Evolutionary conservation across 1,140 invertebrate genomes (phyloP).

Genomic region (Saccostrea echinata): DNA sequence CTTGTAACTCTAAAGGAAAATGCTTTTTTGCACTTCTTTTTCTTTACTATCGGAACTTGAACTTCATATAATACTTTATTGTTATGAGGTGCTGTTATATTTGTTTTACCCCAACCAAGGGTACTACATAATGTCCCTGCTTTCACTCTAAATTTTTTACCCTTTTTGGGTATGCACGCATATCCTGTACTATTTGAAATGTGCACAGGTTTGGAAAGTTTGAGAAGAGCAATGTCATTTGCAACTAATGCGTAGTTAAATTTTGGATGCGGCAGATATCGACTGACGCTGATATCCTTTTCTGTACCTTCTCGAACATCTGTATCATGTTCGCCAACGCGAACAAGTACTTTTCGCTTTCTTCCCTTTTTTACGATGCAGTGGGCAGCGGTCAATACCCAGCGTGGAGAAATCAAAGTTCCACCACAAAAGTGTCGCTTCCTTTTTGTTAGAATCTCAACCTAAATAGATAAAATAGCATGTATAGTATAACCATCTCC

Average conservation of each 20-base stretch:
- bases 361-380: constrained; percentile 85
- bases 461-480: constrained; percentile 81
- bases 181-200: constrained; percentile 86
- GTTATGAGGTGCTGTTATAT: constrained; percentile 86
- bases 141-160: constrained; percentile 54
- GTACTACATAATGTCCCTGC: constrained; percentile 81
- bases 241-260: constrained; percentile 93
- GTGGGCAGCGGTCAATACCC: constrained; percentile 95
- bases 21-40: constrained; percentile 82
- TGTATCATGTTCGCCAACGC: constrained; percentile 93
- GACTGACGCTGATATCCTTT: constrained; percentile 82
- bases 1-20: constrained; percentile 86
- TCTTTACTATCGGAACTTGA: constrained; percentile 94
- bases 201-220: constrained; percentile 93
- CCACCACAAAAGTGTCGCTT: constrained; percentile 94
- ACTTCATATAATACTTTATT: constrained; percentile 90
- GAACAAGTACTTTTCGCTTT: constrained; percentile 86
- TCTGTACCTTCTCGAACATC: constrained; percentile 82
- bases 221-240: constrained; percentile 94
- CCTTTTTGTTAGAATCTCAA: constrained; percentile 91
- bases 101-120: constrained; percentile 87
- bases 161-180: constrained; percentile 91
- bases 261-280: constrained; percentile 89
- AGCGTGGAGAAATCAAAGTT: constrained; percentile 90
- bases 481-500: not conserved